These are phyloP conservation scores for Peromyscus eremicus DNA, from an alignment of 2,797 vertebrate genomes.

Conservation along the genomic window DNA sequence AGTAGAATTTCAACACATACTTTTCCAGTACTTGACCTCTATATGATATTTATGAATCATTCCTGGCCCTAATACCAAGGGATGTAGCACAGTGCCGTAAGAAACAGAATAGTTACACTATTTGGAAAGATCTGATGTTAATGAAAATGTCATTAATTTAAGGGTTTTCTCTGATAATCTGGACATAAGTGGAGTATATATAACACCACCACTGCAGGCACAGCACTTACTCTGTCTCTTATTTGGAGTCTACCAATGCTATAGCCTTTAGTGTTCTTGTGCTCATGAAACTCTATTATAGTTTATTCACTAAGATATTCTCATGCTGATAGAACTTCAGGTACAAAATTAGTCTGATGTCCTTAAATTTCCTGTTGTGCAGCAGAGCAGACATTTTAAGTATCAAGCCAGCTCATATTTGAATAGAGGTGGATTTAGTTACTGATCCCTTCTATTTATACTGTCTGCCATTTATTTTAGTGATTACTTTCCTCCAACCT, in stretches of 20 bases:
- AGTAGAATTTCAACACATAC: neutral
- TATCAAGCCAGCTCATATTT: slow-evolving; percentile 56
- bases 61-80: neutral
- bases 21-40: slow-evolving; percentile 28
- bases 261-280: neutral
- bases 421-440: slow-evolving; percentile 59
- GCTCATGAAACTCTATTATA: neutral
- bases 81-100: neutral
- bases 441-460: slow-evolving; percentile 62
- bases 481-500: slow-evolving; percentile 34
- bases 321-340: slow-evolving; percentile 37
- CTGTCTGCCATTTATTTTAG: slow-evolving; percentile 69
- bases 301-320: slow-evolving; percentile 46
- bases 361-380: slow-evolving; percentile 4
- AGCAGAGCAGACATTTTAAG: slow-evolving; percentile 53
- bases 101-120: neutral
- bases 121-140: neutral
- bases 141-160: slow-evolving; percentile 12
- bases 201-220: no score
- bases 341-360: slow-evolving; percentile 49
- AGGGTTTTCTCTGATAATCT: slow-evolving; percentile 4
- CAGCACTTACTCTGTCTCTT: neutral
- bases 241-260: neutral
- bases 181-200: neutral
- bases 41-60: neutral